These are phyloP conservation scores for Pristionchus exspectatus DNA, from an alignment of 2,888 invertebrate genomes.

Conservation along the genomic window DNA sequence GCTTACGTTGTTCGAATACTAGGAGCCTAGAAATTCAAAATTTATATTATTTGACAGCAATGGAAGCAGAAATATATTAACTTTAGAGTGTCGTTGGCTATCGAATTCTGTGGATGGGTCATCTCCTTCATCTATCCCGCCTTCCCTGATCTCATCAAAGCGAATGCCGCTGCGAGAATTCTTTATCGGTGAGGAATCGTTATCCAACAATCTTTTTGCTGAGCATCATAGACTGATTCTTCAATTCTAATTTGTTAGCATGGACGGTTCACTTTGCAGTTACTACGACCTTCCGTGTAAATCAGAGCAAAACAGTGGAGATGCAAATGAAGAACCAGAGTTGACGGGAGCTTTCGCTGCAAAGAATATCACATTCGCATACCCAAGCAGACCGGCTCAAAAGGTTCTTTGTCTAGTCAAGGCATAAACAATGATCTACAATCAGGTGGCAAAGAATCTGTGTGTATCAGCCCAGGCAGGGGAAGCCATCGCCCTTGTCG, in stretches of 20 bases:
- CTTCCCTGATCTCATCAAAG: slow-evolving; percentile 49
- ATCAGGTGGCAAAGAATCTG: slow-evolving; percentile 52
- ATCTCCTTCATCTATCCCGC: slow-evolving; percentile 47
- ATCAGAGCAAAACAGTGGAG: not conserved
- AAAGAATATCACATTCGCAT: slow-evolving; percentile 86
- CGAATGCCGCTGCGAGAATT: slow-evolving; percentile 33
- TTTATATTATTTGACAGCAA: not conserved
- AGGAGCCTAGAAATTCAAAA: no score
- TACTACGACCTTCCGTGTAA: slow-evolving; percentile 46
- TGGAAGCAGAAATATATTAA: not conserved
- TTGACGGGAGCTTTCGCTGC: slow-evolving; percentile 28
- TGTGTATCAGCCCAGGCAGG: slow-evolving; percentile 74
- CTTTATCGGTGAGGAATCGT: slow-evolving; percentile 12
- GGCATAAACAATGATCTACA: not conserved
- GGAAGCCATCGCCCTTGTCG: slow-evolving; percentile 80
- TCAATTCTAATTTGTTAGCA: not conserved
- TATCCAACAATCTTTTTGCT: not conserved
- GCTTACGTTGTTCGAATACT: no score
- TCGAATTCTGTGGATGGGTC: slow-evolving; percentile 40
- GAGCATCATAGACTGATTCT: not conserved
- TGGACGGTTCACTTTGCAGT: not conserved
- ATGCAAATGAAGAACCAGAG: not conserved
- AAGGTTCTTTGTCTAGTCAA: slow-evolving; percentile 81
- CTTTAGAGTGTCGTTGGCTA: not conserved
- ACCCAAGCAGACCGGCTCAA: slow-evolving; percentile 88